Percentiles rank a stretch among this genome's conserved stretches.
phyloP scores from a whole-genome alignment of 2,113 vertebrate species.

The Apteryx mantelli region DNA sequence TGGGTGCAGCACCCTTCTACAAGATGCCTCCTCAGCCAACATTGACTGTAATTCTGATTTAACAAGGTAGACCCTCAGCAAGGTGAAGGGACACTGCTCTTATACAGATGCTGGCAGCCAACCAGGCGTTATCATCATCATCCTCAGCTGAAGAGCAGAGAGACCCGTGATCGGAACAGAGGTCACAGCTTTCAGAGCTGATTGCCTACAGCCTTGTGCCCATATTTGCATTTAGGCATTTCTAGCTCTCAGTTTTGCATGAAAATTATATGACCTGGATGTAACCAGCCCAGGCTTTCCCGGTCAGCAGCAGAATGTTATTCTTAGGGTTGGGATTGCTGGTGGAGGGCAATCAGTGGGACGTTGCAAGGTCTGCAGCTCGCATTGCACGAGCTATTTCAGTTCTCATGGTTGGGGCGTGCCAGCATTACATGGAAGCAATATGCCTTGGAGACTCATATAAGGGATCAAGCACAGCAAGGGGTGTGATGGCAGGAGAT shows the following conservation, averaged over 20 bases:
- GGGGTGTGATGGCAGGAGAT: too few relatives aligned
- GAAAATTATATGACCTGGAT: not conserved
- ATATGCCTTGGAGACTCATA: not conserved
- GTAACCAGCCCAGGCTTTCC: not conserved
- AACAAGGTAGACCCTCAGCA: too few relatives aligned
- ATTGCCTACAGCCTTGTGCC: not conserved
- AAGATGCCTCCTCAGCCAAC: not conserved
- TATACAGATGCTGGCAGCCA: not conserved
- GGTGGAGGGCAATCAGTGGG: not conserved
- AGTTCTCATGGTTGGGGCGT: not conserved
- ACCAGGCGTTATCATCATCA: not conserved
- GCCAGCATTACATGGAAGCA: too few relatives aligned
- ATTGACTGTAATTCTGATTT: not conserved
- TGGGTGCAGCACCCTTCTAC: not conserved
- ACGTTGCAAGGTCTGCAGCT: not conserved
- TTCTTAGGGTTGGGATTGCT: not conserved
- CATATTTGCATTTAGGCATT: not conserved
- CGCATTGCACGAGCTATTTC: not conserved
- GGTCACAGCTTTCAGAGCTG: not conserved
- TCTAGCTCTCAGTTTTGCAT: not conserved
- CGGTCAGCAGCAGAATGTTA: not conserved
- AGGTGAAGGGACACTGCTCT: not conserved
- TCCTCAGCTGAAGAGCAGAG: not conserved
- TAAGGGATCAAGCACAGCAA: too few relatives aligned
- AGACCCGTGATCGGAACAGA: not conserved